Percentiles rank a stretch among this genome's conserved stretches.
Conservation (phyloP, 2,888 invertebrate genomes). For the Cybosia mesomella region DNA sequence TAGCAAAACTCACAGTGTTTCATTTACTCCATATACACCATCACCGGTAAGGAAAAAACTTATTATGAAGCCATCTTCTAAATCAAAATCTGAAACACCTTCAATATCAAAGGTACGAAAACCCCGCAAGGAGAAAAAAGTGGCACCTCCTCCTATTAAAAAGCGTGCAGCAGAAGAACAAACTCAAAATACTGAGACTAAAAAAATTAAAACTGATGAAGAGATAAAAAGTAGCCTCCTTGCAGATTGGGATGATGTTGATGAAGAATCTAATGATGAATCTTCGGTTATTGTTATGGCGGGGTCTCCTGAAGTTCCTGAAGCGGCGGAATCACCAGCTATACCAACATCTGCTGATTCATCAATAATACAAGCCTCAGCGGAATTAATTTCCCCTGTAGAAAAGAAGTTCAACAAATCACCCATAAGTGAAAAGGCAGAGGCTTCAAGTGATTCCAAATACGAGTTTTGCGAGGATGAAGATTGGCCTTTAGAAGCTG, state of each 20-base stretch:
- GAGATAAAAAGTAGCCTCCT: conserved; percentile 90
- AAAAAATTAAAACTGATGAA: conserved; percentile 86
- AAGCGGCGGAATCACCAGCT: conserved; percentile 74
- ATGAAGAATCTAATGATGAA: conserved; percentile 77
- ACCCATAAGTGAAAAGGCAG: conserved; percentile 70
- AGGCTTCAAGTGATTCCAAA: conserved; percentile 88
- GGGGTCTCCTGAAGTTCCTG: conserved; percentile 72
- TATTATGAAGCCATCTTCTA: conserved; percentile 60
- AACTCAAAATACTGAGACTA: conserved; percentile 65
- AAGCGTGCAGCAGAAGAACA: conserved; percentile 78
- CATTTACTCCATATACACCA: conserved; percentile 80
- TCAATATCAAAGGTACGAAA: conserved; percentile 70
- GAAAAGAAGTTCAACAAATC: conserved; percentile 66
- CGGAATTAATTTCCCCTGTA: conserved; percentile 56
- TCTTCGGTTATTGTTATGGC: conserved; percentile 64
- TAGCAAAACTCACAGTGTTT: conserved; percentile 89
- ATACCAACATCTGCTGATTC: conserved; percentile 75
- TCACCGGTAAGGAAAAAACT: conserved; percentile 75
- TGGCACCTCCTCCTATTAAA: conserved; percentile 57
- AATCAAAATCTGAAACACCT: conserved; percentile 30
- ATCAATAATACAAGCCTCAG: conserved; percentile 62
- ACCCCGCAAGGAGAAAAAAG: conserved; percentile 70
- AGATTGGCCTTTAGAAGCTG: conserved; percentile 85
- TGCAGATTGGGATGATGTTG: conserved; percentile 92
- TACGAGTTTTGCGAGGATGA: conserved; percentile 94